Evolutionary conservation across 2,113 vertebrate species (phyloP).

Genomic region (Poicephalus gulielmi): DNA sequence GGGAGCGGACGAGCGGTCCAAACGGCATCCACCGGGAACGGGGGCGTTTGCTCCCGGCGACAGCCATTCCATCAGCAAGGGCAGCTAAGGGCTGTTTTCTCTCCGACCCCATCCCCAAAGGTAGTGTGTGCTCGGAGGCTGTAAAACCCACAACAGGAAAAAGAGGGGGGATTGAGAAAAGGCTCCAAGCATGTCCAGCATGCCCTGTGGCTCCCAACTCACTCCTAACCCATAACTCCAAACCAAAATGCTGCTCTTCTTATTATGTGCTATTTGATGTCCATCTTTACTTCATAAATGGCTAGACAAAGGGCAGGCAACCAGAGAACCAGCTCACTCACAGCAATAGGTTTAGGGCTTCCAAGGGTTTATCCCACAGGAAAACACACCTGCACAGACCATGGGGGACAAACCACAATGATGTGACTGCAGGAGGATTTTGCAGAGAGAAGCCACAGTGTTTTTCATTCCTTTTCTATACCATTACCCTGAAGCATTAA

Average conservation of each 20-base stretch:
- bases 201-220: neutral
- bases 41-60: neutral
- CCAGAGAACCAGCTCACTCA: neutral
- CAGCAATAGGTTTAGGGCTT: neutral
- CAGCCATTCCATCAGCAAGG: neutral
- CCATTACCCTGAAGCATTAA: neutral
- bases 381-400: accelerated
- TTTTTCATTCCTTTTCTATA: neutral
- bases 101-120: neutral
- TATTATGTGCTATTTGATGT: accelerated
- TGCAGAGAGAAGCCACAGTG: neutral
- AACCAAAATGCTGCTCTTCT: neutral
- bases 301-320: neutral
- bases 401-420: neutral
- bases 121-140: neutral
- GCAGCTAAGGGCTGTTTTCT: neutral
- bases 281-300: neutral
- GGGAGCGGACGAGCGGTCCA: neutral
- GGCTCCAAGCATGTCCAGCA: neutral
- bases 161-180: neutral
- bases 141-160: neutral
- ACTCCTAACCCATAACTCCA: neutral
- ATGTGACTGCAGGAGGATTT: neutral
- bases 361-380: neutral
- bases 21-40: neutral